These are phyloP conservation scores for Linepithema humile DNA, from an alignment of 1,140 invertebrate species.

Conservation along the genomic window DNA sequence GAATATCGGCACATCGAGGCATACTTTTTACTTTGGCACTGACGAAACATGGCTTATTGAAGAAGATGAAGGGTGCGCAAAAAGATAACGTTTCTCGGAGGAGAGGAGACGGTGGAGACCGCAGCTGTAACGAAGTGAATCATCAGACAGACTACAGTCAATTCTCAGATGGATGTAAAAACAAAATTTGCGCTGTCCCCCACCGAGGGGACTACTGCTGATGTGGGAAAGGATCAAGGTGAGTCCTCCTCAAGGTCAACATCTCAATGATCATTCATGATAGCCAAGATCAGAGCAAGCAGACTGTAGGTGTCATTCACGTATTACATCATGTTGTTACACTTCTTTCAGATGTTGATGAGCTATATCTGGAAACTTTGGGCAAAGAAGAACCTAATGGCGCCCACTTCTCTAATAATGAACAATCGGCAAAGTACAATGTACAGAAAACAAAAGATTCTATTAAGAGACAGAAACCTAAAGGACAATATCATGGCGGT, in stretches of 20 bases:
- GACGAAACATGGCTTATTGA: constrained; percentile 91
- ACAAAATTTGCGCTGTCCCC: constrained; percentile 86
- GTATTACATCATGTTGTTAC: too few relatives aligned
- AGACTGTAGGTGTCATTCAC: too few relatives aligned
- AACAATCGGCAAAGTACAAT: constrained; percentile 86
- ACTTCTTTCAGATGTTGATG: constrained; percentile 84
- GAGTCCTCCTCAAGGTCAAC: constrained; percentile 67
- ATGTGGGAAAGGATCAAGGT: constrained; percentile 90
- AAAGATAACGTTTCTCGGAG: constrained; percentile 87
- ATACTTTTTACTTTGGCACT: constrained; percentile 80
- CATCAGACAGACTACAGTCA: constrained; percentile 77
- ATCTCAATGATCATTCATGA: too few relatives aligned
- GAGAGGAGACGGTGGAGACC: constrained; percentile 86
- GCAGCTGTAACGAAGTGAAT: constrained; percentile 81
- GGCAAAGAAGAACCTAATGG: constrained; percentile 87
- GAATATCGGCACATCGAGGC: constrained; percentile 66
- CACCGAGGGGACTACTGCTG: constrained; percentile 86
- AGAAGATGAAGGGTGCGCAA: constrained; percentile 89
- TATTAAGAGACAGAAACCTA: constrained; percentile 91
- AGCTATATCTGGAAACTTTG: constrained; percentile 87
- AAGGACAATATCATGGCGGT: constrained; percentile 88
- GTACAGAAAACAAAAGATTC: constrained; percentile 87
- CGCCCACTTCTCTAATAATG: constrained; percentile 85
- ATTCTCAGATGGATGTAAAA: constrained; percentile 90
- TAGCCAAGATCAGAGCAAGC: too few relatives aligned